These are phyloP conservation scores for Zophobas morio DNA, from an alignment of 1,140 invertebrate species.

Conservation along the genomic window DNA sequence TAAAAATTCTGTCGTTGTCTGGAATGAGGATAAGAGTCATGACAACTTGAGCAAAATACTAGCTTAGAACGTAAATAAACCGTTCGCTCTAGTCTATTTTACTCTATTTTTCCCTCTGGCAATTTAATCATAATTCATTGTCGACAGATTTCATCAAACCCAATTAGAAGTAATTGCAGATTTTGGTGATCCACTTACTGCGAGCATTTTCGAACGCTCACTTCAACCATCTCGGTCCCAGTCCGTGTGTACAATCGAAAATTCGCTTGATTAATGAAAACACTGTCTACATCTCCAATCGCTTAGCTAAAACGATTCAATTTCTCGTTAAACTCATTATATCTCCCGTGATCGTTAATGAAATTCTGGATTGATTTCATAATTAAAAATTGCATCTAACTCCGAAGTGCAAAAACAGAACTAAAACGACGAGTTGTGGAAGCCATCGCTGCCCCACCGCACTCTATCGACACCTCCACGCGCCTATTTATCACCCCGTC, in stretches of 20 bases:
- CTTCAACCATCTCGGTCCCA: not conserved
- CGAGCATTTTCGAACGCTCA: not conserved
- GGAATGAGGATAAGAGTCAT: too few relatives aligned
- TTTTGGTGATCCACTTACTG: not conserved
- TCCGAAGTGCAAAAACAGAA: not conserved
- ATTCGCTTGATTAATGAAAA: constrained; percentile 18
- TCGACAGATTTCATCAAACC: too few relatives aligned
- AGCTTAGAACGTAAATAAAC: too few relatives aligned
- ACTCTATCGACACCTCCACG: not conserved
- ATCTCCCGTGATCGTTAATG: constrained; percentile 9
- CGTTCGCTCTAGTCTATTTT: too few relatives aligned
- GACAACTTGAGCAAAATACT: too few relatives aligned
- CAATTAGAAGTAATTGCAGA: too few relatives aligned
- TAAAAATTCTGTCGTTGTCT: too few relatives aligned
- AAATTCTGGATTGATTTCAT: constrained; percentile 26
- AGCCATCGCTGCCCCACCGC: not conserved
- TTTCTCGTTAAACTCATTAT: constrained; percentile 21
- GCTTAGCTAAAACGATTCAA: constrained; percentile 25
- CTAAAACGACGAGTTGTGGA: not conserved
- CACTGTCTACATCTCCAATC: constrained; percentile 18
- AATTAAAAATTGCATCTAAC: not conserved
- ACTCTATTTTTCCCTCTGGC: too few relatives aligned
- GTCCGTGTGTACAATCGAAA: constrained; percentile 6
- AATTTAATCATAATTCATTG: too few relatives aligned
- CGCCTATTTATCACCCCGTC: constrained; percentile 6